Evolutionary conservation across 2,113 vertebrate species (phyloP).

Genomic region (Pomatostomus ruficeps): DNA sequence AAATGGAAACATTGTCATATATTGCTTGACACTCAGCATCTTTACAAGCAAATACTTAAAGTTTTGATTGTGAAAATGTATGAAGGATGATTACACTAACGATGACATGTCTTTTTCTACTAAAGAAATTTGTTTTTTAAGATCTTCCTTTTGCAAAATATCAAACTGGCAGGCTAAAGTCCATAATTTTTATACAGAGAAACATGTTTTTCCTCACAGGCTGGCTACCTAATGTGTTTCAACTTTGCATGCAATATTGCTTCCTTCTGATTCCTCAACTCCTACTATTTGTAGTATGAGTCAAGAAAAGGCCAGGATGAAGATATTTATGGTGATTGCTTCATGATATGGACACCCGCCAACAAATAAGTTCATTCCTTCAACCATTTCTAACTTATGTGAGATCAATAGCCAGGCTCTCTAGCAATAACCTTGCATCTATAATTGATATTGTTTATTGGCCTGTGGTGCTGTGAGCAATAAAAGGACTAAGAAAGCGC

Average conservation of each 20-base stretch:
- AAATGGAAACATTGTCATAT: constrained; percentile 45
- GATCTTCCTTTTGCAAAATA: neutral
- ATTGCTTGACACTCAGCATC: neutral
- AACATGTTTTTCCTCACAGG: neutral
- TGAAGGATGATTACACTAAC: neutral
- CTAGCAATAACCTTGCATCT: constrained; percentile 54
- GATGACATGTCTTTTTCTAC: neutral
- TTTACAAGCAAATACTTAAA: constrained; percentile 19
- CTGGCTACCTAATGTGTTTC: neutral
- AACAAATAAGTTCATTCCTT: constrained; percentile 55
- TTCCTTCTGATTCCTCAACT: neutral
- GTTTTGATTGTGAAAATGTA: neutral
- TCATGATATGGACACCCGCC: constrained; percentile 54
- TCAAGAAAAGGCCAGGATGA: constrained; percentile 17
- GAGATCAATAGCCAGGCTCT: constrained; percentile 50
- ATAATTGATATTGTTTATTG: constrained; percentile 61
- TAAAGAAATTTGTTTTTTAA: neutral
- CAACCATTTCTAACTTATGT: constrained; percentile 29
- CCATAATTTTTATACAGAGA: neutral
- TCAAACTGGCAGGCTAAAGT: neutral
- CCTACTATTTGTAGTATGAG: neutral
- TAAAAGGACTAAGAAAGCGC: constrained; percentile 6
- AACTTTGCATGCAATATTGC: neutral
- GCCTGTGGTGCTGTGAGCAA: neutral
- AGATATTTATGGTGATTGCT: constrained; percentile 45